Evolutionary conservation across 2,113 vertebrate genomes (phyloP).

Genomic region (Atrichornis clamosus): DNA sequence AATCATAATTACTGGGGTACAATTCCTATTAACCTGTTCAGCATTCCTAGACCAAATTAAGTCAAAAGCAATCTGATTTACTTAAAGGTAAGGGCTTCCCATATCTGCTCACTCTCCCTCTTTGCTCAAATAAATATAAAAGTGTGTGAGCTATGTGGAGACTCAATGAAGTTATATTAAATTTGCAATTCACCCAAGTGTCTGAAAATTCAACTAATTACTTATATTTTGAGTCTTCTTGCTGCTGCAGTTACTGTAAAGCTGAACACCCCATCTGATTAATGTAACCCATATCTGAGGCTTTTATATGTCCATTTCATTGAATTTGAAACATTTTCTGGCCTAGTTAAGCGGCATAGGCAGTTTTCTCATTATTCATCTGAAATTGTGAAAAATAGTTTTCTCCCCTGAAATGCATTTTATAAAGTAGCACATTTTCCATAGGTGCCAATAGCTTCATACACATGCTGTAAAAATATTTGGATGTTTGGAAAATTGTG

Average conservation of each 20-base stretch:
- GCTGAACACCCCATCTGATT: not conserved
- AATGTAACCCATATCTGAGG: not conserved
- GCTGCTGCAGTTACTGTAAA: not conserved
- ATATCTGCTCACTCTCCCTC: not conserved
- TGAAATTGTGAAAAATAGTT: not conserved
- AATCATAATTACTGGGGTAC: not conserved
- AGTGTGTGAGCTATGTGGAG: not conserved
- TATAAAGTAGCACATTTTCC: not conserved
- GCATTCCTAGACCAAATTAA: conserved; percentile 21
- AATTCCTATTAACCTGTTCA: not conserved
- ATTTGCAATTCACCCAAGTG: conserved; percentile 27
- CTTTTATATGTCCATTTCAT: not conserved
- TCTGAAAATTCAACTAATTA: conserved; percentile 20
- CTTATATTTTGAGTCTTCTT: conserved; percentile 7
- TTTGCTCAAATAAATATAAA: conserved; percentile 20
- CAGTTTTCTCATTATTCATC: not conserved
- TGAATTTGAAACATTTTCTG: not conserved
- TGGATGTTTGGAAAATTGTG: not conserved
- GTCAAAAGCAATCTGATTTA: conserved; percentile 41
- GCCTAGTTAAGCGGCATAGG: not conserved
- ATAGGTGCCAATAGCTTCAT: not conserved
- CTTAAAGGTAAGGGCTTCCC: not conserved
- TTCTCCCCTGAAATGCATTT: not conserved
- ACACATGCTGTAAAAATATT: not conserved
- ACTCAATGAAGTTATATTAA: conserved; percentile 33